Evolutionary conservation across 2,888 invertebrate genomes (phyloP).

Genomic region (Hybos culiciformis): DNA sequence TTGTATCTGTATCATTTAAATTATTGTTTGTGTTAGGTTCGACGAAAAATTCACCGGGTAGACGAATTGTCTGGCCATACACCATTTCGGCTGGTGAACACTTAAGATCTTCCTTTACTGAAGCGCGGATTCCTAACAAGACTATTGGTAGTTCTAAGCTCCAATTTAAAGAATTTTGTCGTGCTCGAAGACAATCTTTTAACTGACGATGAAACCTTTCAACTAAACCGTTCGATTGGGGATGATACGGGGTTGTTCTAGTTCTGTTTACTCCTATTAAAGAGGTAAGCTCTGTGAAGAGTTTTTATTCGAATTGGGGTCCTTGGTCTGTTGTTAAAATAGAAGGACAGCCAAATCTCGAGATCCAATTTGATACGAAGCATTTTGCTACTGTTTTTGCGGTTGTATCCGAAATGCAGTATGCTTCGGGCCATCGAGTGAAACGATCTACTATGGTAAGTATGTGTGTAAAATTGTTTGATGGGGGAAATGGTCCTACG

Average conservation of each 20-base stretch:
- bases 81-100: constrained; percentile 8
- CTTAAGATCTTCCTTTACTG: constrained; percentile 1
- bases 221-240: constrained; percentile 8
- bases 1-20: no score
- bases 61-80: constrained; percentile 5
- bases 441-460: constrained; percentile 9
- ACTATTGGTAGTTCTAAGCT: background rate
- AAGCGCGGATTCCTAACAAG: background rate
- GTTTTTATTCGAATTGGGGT: constrained; percentile 9
- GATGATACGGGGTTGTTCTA: constrained; percentile 4
- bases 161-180: constrained; percentile 2
- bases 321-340: constrained; percentile 10
- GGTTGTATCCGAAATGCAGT: constrained; percentile 4
- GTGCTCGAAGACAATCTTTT: constrained; percentile 2
- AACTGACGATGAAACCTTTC: constrained; percentile 9
- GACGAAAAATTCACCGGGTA: constrained; percentile 6
- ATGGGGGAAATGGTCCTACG: constrained; percentile 22
- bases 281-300: constrained; percentile 5
- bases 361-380: constrained; percentile 8
- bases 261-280: constrained; percentile 1
- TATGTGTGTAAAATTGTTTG: constrained; percentile 8
- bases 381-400: constrained; percentile 6
- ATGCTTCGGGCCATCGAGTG: constrained; percentile 10
- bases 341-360: constrained; percentile 8
- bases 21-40: no score